Evolutionary conservation across 2,113 vertebrate species (phyloP), one percentile per base, ranked within the genome.

Genomic region (Halichoerus grypus): DNA sequence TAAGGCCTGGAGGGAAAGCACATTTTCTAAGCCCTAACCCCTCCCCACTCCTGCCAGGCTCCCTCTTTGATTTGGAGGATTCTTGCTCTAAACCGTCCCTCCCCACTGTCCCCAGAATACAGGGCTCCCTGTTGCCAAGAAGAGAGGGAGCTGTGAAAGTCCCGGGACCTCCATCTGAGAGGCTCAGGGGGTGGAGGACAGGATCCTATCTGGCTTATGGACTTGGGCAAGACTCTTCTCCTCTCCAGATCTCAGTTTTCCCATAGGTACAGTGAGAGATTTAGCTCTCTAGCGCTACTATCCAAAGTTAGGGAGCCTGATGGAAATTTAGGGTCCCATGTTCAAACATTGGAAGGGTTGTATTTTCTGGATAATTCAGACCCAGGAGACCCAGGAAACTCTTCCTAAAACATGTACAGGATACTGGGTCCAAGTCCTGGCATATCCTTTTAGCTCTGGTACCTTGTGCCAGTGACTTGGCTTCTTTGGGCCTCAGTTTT

Each of bases 111-210:
- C 15, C 4, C 21, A 15, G 33, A 46, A 71, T 42, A 57, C 19
- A 77, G n/a, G 59, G 11, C 88, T 81, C 59, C 22, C 82, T 65
- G 33, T 85, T 51, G 9, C 39, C 63, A 90, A 42, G 83, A 87
- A 49, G 16, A 80, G 11, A 81, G 13, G 28, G 51, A 46, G 22
- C n/a, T 53, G 11, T 33, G 69, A 57, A n/a, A 86, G 16, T 7
- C 80, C n/a, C 53, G 82, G 39, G 49, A 94, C 63, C 51, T 81
- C 92, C n/a, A 89, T 53, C 65, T 51, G 55, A 95, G 57, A 71
- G 49, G 21, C 63, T 42, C 31, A 49, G 18, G 11, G 21, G 49
- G 15, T 19, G 10, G 26, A 42, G n/a, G 36, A 21, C 49, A 80
- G 33, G 12, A 7, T 18, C 71, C 71, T 3, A 63, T 1, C 80